phyloP scores from a whole-genome alignment of 2,797 vertebrate genomes.

The Hydrolagus colliei region DNA sequence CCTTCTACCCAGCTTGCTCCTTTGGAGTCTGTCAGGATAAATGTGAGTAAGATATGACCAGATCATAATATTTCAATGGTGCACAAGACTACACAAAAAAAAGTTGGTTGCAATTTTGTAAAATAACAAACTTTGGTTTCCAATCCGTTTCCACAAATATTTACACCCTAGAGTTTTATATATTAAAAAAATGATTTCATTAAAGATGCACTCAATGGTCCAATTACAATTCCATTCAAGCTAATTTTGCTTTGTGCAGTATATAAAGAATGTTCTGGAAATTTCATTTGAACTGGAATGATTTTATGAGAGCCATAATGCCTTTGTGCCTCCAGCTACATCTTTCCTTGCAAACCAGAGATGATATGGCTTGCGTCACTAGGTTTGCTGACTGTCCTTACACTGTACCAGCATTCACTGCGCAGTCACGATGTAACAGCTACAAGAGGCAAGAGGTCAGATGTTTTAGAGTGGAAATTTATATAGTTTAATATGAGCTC shows the following conservation, averaged over 20 bases:
- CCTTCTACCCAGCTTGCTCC: not conserved
- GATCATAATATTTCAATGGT: slow-evolving; percentile 19
- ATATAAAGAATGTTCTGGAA: slow-evolving; percentile 31
- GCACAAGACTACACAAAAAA: slow-evolving; percentile 17
- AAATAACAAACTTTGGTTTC: slow-evolving; percentile 9
- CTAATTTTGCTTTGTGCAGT: slow-evolving; percentile 29
- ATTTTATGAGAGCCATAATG: slow-evolving; percentile 44
- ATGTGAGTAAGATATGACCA: slow-evolving; percentile 3
- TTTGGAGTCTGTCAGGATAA: slow-evolving; percentile 8
- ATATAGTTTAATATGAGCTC: slow-evolving; percentile 43
- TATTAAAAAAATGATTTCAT: slow-evolving; percentile 3
- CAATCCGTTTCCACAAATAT: slow-evolving; percentile 15
- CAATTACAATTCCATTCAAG: slow-evolving; percentile 29
- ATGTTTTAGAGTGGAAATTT: slow-evolving; percentile 42
- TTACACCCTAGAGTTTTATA: slow-evolving; percentile 18
- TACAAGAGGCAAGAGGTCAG: slow-evolving; percentile 25
- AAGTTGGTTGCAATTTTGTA: not conserved
- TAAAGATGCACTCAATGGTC: slow-evolving; percentile 15
- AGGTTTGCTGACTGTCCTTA: slow-evolving; percentile 3
- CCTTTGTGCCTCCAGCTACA: slow-evolving; percentile 46
- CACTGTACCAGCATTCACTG: slow-evolving; percentile 26
- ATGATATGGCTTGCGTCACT: slow-evolving; percentile 31
- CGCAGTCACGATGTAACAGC: slow-evolving; percentile 26
- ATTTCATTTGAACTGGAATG: slow-evolving; percentile 32
- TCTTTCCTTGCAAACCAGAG: slow-evolving; percentile 29